A percentile compares a stretch with the other conserved stretches of the same genome.
phyloP scores from a whole-genome alignment of 2,888 invertebrate species.

The Philereme vetulata region DNA sequence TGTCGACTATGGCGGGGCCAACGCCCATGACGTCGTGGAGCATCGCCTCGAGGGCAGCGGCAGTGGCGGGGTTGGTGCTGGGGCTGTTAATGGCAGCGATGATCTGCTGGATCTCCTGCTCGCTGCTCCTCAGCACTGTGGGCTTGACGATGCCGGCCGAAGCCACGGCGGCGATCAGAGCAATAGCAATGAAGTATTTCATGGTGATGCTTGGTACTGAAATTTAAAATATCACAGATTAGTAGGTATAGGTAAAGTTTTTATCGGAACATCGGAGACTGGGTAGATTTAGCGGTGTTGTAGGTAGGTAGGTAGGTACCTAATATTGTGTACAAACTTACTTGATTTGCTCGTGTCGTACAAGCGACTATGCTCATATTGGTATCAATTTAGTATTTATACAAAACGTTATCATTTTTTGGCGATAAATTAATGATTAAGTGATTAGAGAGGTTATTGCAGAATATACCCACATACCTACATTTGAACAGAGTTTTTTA shows the following conservation, averaged over 20 bases:
- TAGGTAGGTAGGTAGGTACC: too few relatives aligned
- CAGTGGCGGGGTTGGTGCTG: slow-evolving; percentile 43
- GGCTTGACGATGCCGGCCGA: slow-evolving; percentile 53
- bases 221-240: not conserved
- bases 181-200: slow-evolving; percentile 65
- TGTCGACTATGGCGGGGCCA: slow-evolving; percentile 33
- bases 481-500: too few relatives aligned
- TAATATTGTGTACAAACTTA: slow-evolving; percentile 15
- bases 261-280: not conserved
- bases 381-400: slow-evolving; percentile 13
- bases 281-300: not conserved
- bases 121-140: slow-evolving; percentile 16
- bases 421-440: not conserved
- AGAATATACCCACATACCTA: too few relatives aligned
- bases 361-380: slow-evolving; percentile 21
- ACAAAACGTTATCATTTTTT: slow-evolving; percentile 14
- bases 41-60: slow-evolving; percentile 37
- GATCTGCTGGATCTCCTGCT: slow-evolving; percentile 43
- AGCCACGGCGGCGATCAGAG: slow-evolving; percentile 61
- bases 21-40: slow-evolving; percentile 32
- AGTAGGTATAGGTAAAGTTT: not conserved
- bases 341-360: slow-evolving; percentile 20
- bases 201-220: slow-evolving; percentile 49
- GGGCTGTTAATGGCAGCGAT: slow-evolving; percentile 43
- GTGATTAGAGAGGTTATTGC: too few relatives aligned